Evolutionary conservation across 2,797 vertebrate species (phyloP).

Genomic region (Miichthys miiuy): DNA sequence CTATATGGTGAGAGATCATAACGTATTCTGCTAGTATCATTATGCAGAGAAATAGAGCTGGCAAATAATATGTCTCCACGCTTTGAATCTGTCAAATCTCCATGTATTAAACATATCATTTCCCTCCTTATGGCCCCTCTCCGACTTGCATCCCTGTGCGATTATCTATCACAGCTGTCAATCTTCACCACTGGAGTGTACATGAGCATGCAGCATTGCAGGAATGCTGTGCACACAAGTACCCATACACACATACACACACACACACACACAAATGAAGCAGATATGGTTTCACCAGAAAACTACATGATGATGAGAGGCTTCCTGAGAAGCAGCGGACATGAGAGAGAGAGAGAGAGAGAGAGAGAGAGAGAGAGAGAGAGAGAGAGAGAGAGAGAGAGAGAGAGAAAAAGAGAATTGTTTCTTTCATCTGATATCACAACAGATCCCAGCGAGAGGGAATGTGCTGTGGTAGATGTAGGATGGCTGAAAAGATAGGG

Average conservation of each 20-base stretch:
- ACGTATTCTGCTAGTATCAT: slow-evolving; percentile 39
- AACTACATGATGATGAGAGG: slow-evolving; percentile 62
- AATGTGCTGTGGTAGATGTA: slow-evolving; percentile 43
- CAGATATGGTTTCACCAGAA: slow-evolving; percentile 55
- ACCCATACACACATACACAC: not conserved
- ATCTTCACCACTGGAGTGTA: slow-evolving; percentile 64
- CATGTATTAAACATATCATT: slow-evolving; percentile 73
- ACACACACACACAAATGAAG: slow-evolving; percentile 26
- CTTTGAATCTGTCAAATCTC: slow-evolving; percentile 66
- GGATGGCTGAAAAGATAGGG: slow-evolving; percentile 51
- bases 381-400: too few relatives aligned
- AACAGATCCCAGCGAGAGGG: slow-evolving; percentile 57
- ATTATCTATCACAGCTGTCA: slow-evolving; percentile 73
- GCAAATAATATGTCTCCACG: slow-evolving; percentile 49
- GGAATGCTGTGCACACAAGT: slow-evolving; percentile 24
- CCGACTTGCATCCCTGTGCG: slow-evolving; percentile 28
- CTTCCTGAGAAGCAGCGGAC: slow-evolving; percentile 56
- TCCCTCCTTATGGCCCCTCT: slow-evolving; percentile 62
- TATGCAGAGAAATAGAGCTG: slow-evolving; percentile 54
- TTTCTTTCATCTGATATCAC: slow-evolving; percentile 69
- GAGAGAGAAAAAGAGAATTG: slow-evolving; percentile 12
- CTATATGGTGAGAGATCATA: slow-evolving; percentile 37
- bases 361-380: too few relatives aligned
- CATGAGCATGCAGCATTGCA: slow-evolving; percentile 31
- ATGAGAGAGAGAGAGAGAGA: slow-evolving; percentile 1